Conservation (phyloP, 2,797 vertebrate species). For the Harpagifer antarcticus region DNA sequence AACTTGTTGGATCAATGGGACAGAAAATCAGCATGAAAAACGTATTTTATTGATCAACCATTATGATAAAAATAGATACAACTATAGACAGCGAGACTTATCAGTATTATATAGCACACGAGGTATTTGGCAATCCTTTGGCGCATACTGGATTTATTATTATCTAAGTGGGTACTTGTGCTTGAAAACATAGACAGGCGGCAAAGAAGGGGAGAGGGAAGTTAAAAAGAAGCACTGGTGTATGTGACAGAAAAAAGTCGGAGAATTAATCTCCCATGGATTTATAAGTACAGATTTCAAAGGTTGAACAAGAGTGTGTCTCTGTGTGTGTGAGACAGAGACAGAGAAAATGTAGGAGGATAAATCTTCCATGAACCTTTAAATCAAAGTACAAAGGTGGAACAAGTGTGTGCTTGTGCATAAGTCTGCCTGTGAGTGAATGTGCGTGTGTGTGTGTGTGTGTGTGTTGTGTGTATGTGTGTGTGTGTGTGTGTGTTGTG, state of each 20-base stretch:
- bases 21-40: neutral
- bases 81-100: neutral
- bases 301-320: conserved; percentile 48
- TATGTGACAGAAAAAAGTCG: conserved; percentile 37
- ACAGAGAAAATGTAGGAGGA: conserved; percentile 37
- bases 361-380: conserved; percentile 60
- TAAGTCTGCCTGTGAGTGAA: conserved; percentile 17
- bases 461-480: conserved; percentile 8
- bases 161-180: neutral
- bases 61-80: neutral
- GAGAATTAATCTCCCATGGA: conserved; percentile 63
- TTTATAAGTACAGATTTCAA: conserved; percentile 57
- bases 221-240: conserved; percentile 29
- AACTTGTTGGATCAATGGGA: neutral
- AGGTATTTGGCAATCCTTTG: neutral
- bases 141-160: neutral
- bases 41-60: neutral
- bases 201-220: conserved; percentile 11
- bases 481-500: conserved; percentile 13
- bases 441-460: conserved; percentile 12
- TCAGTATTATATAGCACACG: neutral
- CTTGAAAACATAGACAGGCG: neutral
- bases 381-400: conserved; percentile 56
- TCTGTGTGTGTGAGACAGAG: conserved; percentile 12
- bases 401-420: conserved; percentile 46